phyloP scores from a whole-genome alignment of 2,113 vertebrate species.

The Pollachius pollachius region DNA sequence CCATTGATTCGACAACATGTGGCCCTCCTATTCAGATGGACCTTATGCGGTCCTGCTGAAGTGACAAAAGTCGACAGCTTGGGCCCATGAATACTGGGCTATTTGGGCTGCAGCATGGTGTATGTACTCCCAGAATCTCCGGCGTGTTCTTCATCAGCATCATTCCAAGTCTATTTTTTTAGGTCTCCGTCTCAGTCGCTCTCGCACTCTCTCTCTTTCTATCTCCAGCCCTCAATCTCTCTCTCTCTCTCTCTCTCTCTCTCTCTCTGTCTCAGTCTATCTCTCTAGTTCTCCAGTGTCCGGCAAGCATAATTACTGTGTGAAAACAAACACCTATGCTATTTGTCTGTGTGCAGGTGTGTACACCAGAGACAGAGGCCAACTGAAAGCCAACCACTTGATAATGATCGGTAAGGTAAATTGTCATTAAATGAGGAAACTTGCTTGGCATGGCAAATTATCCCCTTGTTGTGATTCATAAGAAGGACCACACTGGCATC shows the following conservation, averaged over 20 bases:
- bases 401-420: conserved; percentile 30
- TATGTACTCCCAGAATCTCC: conserved; percentile 40
- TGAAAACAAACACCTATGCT: conserved; percentile 6
- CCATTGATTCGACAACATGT: conserved; percentile 64
- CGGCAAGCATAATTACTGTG: conserved; percentile 11
- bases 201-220: conserved; percentile 14
- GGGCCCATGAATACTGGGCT: conserved; percentile 55
- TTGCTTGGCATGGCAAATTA: conserved; percentile 40
- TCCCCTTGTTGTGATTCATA: conserved; percentile 60
- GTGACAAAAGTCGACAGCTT: conserved; percentile 63
- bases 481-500: conserved; percentile 62
- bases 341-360: conserved; percentile 31
- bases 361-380: conserved; percentile 27
- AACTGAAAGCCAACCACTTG: conserved; percentile 31
- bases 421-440: conserved; percentile 34
- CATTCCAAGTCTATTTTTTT: too few relatives aligned
- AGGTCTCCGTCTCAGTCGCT: background rate
- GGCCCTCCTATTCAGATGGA: conserved; percentile 59
- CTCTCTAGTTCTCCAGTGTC: background rate
- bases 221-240: background rate
- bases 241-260: conserved; percentile 1
- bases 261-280: background rate
- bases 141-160: conserved; percentile 22
- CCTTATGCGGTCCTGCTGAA: conserved; percentile 58
- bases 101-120: conserved; percentile 39